Conservation (phyloP, 2,888 invertebrate species). For the Lumbricus terrestris region DNA sequence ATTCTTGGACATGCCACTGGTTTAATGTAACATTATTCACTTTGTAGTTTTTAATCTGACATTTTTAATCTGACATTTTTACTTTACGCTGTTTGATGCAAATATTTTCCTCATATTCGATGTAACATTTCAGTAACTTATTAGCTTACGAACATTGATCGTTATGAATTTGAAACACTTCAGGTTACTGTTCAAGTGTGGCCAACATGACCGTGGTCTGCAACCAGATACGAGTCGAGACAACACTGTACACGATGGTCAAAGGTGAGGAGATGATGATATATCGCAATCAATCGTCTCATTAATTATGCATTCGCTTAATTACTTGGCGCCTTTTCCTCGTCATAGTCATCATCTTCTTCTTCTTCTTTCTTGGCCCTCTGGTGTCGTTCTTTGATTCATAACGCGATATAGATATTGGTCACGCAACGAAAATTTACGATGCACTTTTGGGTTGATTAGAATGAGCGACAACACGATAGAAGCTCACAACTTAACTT, state of each 20-base stretch:
- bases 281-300: neutral
- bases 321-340: neutral
- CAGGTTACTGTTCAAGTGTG: slow-evolving; percentile 31
- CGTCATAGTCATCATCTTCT: neutral
- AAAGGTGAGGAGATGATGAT: slow-evolving; percentile 32
- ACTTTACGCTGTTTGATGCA: too few species aligned
- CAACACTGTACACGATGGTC: slow-evolving; percentile 34
- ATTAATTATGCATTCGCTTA: neutral
- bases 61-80: too few species aligned
- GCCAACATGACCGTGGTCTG: slow-evolving; percentile 30
- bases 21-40: too few species aligned
- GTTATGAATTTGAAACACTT: neutral
- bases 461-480: neutral
- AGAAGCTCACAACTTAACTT: neutral
- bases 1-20: too few species aligned
- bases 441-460: neutral
- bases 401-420: too few species aligned
- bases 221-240: slow-evolving; percentile 33
- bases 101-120: too few species aligned
- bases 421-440: neutral
- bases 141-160: too few species aligned
- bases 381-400: neutral
- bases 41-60: too few species aligned
- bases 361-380: neutral
- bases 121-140: too few species aligned